Base-by-base conservation (phyloP, 2,797 vertebrate genomes). In the Gadopsis marmoratus region DNA sequence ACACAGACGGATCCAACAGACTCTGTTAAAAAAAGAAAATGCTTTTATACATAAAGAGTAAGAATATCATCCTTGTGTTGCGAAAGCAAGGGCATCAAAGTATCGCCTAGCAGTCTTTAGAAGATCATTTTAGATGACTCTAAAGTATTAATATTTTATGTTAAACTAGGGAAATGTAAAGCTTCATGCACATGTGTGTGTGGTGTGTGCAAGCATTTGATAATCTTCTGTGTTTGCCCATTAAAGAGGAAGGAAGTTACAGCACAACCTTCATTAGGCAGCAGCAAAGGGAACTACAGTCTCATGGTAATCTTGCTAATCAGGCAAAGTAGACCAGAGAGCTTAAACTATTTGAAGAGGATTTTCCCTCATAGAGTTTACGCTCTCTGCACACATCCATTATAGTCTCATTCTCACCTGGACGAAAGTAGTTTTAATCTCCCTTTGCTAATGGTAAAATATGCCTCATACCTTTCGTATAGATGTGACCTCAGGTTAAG, bases 101-200 rank as follows among this genome's bases (percentile, higher is more conserved):
- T 60, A 73, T 82, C 8, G 0, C 43, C 47, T 14, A 17, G 60
- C 23, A 68, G 51, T 37, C 33, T 74, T 89, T 74, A 78, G 66
- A 78, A 84, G 79, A 89, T 81, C 39, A 82, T 82, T 82, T 81
- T n/a, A 86, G 43, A 86, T 78, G 26, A 43, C 58, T 48, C 17
- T 69, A 58, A 77, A 54, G 45, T 55, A 75, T 91, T 70, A 78
- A 91, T 83, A 81, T 82, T 85, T 83, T 17, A 88, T 81, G 60
- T 43, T 67, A 63, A 86, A 86, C n/a, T 31, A 26, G 79, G 72
- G 82, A 66, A 82, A 82, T 72, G 58, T 78, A 74, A 81, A 70
- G 58, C 64, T 71, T 29, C 0, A 21, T 78, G 59, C 1, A 11
- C 13, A 5, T 58, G 65, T 45, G 55, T 45, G 68, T 37, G 61